phyloP scores from a whole-genome alignment of 2,113 vertebrate genomes.

The Brienomyrus brachyistius region DNA sequence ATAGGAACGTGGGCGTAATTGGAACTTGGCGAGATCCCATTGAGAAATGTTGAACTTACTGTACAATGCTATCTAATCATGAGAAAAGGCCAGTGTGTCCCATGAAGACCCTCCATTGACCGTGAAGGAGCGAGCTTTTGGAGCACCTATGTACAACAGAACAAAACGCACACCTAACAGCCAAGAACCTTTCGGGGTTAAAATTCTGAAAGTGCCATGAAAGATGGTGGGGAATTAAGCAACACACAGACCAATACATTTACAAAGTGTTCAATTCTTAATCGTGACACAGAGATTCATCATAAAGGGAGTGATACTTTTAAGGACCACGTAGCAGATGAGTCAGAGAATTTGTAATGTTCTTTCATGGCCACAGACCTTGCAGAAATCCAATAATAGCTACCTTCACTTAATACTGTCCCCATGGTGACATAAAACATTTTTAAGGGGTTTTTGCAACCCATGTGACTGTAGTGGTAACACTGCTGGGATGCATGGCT shows the following conservation, averaged over 20 bases:
- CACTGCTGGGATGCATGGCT: not conserved
- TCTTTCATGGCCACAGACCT: conserved; percentile 14
- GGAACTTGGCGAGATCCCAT: not conserved
- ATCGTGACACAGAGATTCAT: not conserved
- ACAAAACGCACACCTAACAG: not conserved
- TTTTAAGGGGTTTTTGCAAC: conserved; percentile 32
- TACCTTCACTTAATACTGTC: conserved; percentile 30
- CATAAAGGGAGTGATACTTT: conserved; percentile 10
- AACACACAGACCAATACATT: not conserved
- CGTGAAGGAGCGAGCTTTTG: not conserved
- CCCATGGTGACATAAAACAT: conserved; percentile 29
- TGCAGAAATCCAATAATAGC: conserved; percentile 33
- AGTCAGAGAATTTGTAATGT: conserved; percentile 19
- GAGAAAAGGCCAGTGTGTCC: not conserved
- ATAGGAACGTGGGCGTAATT: not conserved
- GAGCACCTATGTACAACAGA: not conserved
- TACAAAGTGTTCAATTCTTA: not conserved
- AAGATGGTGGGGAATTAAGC: not conserved
- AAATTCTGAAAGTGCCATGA: not conserved
- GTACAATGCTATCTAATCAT: not conserved
- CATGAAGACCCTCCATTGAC: not conserved
- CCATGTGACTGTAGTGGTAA: not conserved
- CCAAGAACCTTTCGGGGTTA: not conserved
- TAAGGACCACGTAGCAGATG: conserved; percentile 9
- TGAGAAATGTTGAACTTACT: not conserved